Evolutionary conservation across 2,113 vertebrate genomes (phyloP).

Genomic region (Lucifuga dentata): DNA sequence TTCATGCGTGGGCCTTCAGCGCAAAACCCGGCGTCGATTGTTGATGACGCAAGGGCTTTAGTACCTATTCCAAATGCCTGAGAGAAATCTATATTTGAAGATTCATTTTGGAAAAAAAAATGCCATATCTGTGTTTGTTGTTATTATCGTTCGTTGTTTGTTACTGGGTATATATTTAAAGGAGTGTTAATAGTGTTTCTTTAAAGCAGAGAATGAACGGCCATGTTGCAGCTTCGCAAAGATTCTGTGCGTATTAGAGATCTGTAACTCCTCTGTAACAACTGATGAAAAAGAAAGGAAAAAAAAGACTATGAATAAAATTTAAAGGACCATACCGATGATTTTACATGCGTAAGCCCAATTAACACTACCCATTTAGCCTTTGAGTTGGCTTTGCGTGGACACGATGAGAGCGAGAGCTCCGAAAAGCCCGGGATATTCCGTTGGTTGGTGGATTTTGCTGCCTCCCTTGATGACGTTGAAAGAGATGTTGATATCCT

Average conservation of each 20-base stretch:
- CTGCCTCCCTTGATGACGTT: too few relatives aligned
- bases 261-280: slow-evolving; percentile 22
- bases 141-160: neutral
- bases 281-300: neutral
- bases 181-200: neutral
- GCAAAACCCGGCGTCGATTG: neutral
- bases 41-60: slow-evolving; percentile 24
- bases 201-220: slow-evolving; percentile 27
- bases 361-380: too few relatives aligned
- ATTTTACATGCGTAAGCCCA: too few relatives aligned
- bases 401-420: too few relatives aligned
- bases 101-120: neutral
- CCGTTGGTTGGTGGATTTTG: too few relatives aligned
- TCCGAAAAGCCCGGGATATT: too few relatives aligned
- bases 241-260: slow-evolving; percentile 14
- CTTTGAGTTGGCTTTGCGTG: too few relatives aligned
- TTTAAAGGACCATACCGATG: too few relatives aligned
- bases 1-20: slow-evolving; percentile 33
- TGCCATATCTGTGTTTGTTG: neutral
- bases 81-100: slow-evolving; percentile 1
- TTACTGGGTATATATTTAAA: neutral
- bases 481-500: too few relatives aligned
- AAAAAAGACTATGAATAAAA: neutral
- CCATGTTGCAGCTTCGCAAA: neutral
- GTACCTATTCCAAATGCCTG: slow-evolving; percentile 29